Evolutionary conservation across 2,888 invertebrate genomes (phyloP), one percentile per base, ranked within the genome.

Genomic region (Cephus pygmeus): DNA sequence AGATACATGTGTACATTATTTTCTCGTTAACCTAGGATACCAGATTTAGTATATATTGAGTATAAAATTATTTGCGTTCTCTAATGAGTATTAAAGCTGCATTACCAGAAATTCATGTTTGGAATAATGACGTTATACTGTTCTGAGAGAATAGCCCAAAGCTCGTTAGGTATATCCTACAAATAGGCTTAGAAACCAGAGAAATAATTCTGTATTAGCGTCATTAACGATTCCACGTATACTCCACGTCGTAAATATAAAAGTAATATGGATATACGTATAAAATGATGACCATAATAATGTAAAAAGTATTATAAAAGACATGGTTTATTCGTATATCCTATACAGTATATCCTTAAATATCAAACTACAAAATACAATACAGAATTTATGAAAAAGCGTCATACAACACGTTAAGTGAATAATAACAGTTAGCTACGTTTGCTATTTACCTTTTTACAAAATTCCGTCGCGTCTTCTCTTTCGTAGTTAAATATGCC

Each of bases 331-430:
- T 82, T 83, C 71, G 73, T 79, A 83, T 75, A 23, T 56, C 23
- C 23, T 56, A 56, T 15, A 56, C 56, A 56, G 56, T 82, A 82
- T 76, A 83, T 82, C 34, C 74, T 83, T 81, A 81, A 75, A 76
- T 82, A 84, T 78, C 74, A 82, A 82, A 77, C 77, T 86, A 85
- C 74, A 85, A 85, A 85, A 80, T 79, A 80, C 81, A 79, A 76
- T 79, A 80, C 79, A 79, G 76, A 83, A 79, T 73, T 79, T 75
- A 34, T 75, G 75, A 79, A 75, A 71, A 69, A 23, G 23, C 23
- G 56, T 23, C 56, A 23, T 56, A 56, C 56, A 56, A 56, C 56
- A 23, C 75, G 34, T 71, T 34, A 71, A 23, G 71, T 71, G 71
- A 71, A 33, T 71, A 33, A 34, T 30, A 33, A 30, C 12, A 33